Percentiles rank a stretch among this genome's conserved stretches.
These are phyloP conservation scores for Rousettus leschenaultii DNA, from an alignment of 2,113 vertebrate genomes.

Conservation along the genomic window DNA sequence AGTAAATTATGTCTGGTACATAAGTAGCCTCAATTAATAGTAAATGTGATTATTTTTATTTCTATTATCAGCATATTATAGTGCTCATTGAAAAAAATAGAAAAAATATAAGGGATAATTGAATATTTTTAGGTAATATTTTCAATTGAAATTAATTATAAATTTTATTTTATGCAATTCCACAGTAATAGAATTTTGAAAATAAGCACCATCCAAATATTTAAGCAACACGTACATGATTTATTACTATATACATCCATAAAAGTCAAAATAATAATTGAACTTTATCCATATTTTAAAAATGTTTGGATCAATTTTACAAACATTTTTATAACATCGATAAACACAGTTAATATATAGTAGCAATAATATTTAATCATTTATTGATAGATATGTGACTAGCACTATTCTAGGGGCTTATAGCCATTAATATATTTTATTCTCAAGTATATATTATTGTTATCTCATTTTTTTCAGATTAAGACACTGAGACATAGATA, in stretches of 20 bases:
- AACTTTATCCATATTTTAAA: neutral
- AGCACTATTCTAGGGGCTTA: neutral
- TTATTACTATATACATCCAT: neutral
- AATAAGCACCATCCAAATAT: neutral
- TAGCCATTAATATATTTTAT: neutral
- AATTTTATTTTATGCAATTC: neutral
- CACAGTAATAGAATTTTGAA: neutral
- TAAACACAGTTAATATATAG: neutral
- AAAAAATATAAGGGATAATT: neutral
- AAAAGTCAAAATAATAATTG: neutral
- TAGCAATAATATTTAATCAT: neutral
- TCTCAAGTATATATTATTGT: neutral
- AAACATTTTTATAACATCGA: neutral
- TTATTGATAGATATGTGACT: neutral
- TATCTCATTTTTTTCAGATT: neutral
- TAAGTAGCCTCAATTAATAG: neutral
- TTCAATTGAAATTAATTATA: neutral
- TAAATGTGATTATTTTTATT: neutral
- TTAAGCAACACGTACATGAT: neutral
- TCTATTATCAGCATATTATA: neutral
- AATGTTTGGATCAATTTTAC: neutral
- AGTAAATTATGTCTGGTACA: neutral
- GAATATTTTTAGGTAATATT: neutral
- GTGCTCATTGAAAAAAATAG: neutral
- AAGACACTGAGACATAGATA: neutral